These are phyloP conservation scores for Arvicanthis niloticus DNA, from an alignment of 2,113 vertebrate species.

Conservation along the genomic window DNA sequence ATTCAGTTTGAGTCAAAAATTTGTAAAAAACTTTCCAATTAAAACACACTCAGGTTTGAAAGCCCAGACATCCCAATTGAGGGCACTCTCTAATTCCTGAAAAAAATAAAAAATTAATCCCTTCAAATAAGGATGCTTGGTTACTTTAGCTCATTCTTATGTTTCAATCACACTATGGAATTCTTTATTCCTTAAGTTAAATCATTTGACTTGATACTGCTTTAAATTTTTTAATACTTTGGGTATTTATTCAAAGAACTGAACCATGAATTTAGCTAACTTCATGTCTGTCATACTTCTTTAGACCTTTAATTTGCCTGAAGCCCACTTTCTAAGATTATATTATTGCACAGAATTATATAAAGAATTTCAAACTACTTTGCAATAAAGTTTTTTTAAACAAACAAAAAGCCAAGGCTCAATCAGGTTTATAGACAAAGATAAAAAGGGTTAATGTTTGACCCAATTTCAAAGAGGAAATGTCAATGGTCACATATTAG, in stretches of 20 bases:
- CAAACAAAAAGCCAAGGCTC: background rate
- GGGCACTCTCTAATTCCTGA: conserved; percentile 22
- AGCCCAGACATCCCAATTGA: background rate
- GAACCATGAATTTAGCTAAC: conserved; percentile 43
- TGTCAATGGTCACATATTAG: conserved; percentile 68
- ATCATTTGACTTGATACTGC: background rate
- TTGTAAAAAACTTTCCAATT: conserved; percentile 10
- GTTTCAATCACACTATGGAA: conserved; percentile 19
- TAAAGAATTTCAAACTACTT: conserved; percentile 49
- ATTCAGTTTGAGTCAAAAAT: conserved; percentile 15
- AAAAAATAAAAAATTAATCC: conserved; percentile 47
- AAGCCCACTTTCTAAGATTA: conserved; percentile 43
- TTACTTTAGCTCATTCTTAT: conserved; percentile 52
- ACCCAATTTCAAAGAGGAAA: conserved; percentile 57
- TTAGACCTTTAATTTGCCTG: conserved; percentile 28
- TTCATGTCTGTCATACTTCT: background rate
- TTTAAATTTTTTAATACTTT: conserved; percentile 40
- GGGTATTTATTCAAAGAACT: background rate
- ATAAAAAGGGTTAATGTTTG: conserved; percentile 71
- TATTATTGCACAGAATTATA: conserved; percentile 26
- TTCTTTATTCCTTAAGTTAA: conserved; percentile 43
- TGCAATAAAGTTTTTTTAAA: background rate
- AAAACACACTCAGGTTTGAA: conserved; percentile 40
- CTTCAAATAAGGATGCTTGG: conserved; percentile 1
- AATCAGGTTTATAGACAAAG: conserved; percentile 61